Base-by-base conservation (phyloP, 2,113 vertebrate species). In the Hoplias malabaricus region DNA sequence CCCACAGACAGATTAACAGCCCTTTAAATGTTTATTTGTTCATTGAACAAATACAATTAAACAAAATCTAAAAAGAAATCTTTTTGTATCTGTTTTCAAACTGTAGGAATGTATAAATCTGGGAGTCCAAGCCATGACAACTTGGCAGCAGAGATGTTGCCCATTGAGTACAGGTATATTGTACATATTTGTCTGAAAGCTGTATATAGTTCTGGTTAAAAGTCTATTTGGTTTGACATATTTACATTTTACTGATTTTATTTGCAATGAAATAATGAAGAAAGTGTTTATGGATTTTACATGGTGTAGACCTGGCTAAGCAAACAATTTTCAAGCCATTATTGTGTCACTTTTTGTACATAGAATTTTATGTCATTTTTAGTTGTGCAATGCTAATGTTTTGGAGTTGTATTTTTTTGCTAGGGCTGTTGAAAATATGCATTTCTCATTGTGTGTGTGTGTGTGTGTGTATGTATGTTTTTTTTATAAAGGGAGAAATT, bases 61-160 rank as follows among this genome's bases (percentile, higher is more conserved):
- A 34, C 3, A n/a, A n/a, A 14, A 6, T 31, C 13, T 12, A 36
- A 23, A 74, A 16, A 16, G 1, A 36, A 21, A 25, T 0, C n/a
- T 46, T n/a, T 79, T n/a, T 73, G 12, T 19, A 4, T 29, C 12
- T 46, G 13, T 57, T 53, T 71, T 63, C 19, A 61, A 42, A 57
- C 50, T 50, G 34, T 12, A 93, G 92, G 85, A 48, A 87, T 91
- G 25, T 84, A 88, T 82, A 83, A 94, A 83, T 87, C 94, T 89
- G 91, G 90, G 86, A 90, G 87, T 70, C 92, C 94, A 81, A 94
- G 89, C 85, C 93, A 94, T 14, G 96, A 97, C 27, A 98, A 95
- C 87, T 94, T 99, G 81, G 98, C 96, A 84, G 96, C 95, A 86
- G 98, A 99, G 86, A 91, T 99, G 83, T 89, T 98, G 73, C 98